Conservation (phyloP, 2,113 vertebrate genomes). For the Lutjanus erythropterus region DNA sequence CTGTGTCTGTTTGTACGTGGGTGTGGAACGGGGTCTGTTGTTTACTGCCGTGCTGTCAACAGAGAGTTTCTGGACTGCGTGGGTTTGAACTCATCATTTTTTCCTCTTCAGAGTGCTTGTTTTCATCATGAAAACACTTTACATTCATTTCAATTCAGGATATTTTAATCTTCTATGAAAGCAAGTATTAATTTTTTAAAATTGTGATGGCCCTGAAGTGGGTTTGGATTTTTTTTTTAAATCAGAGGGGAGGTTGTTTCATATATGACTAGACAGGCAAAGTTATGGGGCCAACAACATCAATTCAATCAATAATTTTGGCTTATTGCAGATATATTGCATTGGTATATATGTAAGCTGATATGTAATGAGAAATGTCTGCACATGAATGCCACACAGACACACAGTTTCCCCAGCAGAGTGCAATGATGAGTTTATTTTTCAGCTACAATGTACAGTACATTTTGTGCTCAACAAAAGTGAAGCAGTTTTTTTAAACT, state of each 20-base stretch:
- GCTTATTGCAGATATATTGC: not conserved
- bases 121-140: conserved; percentile 34
- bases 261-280: not conserved
- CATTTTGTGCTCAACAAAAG: not conserved
- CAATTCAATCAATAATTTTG: not conserved
- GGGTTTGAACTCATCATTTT: conserved; percentile 52
- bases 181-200: not conserved
- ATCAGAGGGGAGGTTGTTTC: not conserved
- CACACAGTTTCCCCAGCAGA: not conserved
- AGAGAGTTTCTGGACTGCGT: conserved; percentile 52
- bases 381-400: not conserved
- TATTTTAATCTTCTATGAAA: not conserved
- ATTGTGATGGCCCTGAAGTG: not conserved
- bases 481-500: not conserved
- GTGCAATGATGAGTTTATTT: not conserved
- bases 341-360: not conserved
- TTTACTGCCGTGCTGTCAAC: conserved; percentile 53
- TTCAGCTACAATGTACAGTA: not conserved
- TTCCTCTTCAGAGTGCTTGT: conserved; percentile 14
- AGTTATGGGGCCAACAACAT: not conserved
- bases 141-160: not conserved
- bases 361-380: not conserved
- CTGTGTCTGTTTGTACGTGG: conserved; percentile 27
- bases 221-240: not conserved
- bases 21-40: conserved; percentile 43